Base-by-base conservation (phyloP, 2,888 invertebrate genomes). In the Tyria jacobaeae region DNA sequence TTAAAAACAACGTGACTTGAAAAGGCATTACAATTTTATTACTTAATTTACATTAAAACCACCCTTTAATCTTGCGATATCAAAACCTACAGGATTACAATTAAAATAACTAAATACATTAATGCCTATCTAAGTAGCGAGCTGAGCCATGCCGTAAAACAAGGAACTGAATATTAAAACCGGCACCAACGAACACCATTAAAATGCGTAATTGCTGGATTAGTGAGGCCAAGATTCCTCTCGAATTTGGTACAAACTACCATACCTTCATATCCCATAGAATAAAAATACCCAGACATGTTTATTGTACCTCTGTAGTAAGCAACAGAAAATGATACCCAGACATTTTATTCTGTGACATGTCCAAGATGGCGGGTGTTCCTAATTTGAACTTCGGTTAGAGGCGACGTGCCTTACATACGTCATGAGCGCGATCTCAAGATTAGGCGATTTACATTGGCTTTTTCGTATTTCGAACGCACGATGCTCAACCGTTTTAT, bases 171-270 rank as follows among this genome's bases (percentile, higher is more conserved):
- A 93, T 93, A 93, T 92, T 93, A 93, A 93, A 93, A 93, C 85
- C 89, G 85, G 83, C 79, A 80, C 81, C 84, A 86, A 85, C 87
- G 89, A 91, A 90, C 87, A 88, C 91, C 90, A 93, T 94, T 92
- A 93, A 93, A 94, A 92, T 94, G 88, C 91, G 90, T 92, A 94
- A 94, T 94, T 94, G 92, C 90, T 88, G 89, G 93, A 92, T 94
- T 94, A 93, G 86, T 85, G 85, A 88, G 86, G 90, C 88, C 90
- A 93, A 94, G 93, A 94, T 91, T 92, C 90, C 91, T 85, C 82
- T 76, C 79, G 71, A 76, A 66, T 68, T 66, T 65, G 71, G 85
- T 83, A 81, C 89, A 74, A 73, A 88, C 68, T 82, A 67, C 62
- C 57, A 60, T 60, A 71, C 76, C 76, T 76, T 68, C 52, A 9